phyloP scores from a whole-genome alignment of 2,113 vertebrate species.

The Limnothrissa miodon region DNA sequence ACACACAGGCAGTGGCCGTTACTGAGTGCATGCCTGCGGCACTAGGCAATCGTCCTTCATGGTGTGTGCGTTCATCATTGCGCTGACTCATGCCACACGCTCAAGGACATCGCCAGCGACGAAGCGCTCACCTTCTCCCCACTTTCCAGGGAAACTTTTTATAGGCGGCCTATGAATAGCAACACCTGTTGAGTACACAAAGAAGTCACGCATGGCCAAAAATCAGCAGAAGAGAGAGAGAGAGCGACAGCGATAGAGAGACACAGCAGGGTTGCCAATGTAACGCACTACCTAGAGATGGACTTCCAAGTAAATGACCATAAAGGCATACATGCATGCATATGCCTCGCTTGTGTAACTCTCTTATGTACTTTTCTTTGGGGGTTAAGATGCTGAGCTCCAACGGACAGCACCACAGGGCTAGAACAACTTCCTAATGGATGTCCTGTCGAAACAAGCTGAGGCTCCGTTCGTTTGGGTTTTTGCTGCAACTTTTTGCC shows the following conservation, averaged over 20 bases:
- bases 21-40: neutral
- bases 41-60: neutral
- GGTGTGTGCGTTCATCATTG: slow-evolving; percentile 26
- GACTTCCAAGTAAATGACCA: no score
- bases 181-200: slow-evolving; percentile 15
- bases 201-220: neutral
- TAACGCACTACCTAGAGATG: no score
- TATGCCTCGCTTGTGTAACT: no score
- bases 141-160: slow-evolving; percentile 24
- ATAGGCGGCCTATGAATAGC: slow-evolving; percentile 10
- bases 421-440: neutral
- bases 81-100: slow-evolving; percentile 21
- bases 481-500: neutral
- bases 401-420: neutral
- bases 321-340: no score
- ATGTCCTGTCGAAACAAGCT: neutral
- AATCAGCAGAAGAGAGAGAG: neutral
- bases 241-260: neutral
- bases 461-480: neutral
- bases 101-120: slow-evolving; percentile 22
- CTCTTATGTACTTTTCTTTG: neutral
- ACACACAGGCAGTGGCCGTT: neutral
- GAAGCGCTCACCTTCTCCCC: slow-evolving; percentile 52
- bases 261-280: neutral
- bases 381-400: neutral